Base-by-base conservation (phyloP, 2,888 invertebrate genomes). In the Malthinus seriepunctatus region DNA sequence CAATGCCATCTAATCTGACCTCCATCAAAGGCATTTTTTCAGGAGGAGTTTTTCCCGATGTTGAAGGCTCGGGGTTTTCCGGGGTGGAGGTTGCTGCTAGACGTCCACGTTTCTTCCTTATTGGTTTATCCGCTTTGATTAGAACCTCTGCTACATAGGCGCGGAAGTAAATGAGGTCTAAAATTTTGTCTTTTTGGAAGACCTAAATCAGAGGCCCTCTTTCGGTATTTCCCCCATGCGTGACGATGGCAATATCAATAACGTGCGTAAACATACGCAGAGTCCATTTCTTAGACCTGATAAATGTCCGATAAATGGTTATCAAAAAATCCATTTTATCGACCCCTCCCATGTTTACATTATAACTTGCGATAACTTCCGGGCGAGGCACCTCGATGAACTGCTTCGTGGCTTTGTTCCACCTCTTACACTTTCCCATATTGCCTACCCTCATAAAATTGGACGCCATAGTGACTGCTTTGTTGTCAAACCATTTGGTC, bases 401-500 rank as follows among this genome's bases (percentile, higher is more conserved):
- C 3, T 45, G 31, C 35, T 46, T 37, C 3, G 15, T 14, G 5
- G 4, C 32, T 37, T 53, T 53, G 11, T 53, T 32, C 53, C 46
- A 53, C 35, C 34, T 45, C 2, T 32, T n/a, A 23, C 46, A 45
- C 23, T 31, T 15, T 31, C 15, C 46, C 31, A 10, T 10, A 7
- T 10, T 31, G n/a, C 44, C 53, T 15, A 35, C 12, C 11, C n/a
- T n/a, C 31, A 33, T 12, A 37, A 35, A 53, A 31, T 53, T 53
- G 6, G 53, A 53, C 9, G 33, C 53, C 15, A 38, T 31, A 35
- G 5, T 56, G 3, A 66, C 65, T 35, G 55, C 14, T 52, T 63
- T 65, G 44, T 66, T 68, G 51, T 68, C 67, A 14, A 51, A 53
- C 67, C 67, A 67, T 51, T 63, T 57, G 8, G 33, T 55, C 10